A percentile compares a stretch with the other conserved stretches of the same genome.
Conservation (phyloP, 92 coral and sea anemone genomes). For the Porites lobata region DNA sequence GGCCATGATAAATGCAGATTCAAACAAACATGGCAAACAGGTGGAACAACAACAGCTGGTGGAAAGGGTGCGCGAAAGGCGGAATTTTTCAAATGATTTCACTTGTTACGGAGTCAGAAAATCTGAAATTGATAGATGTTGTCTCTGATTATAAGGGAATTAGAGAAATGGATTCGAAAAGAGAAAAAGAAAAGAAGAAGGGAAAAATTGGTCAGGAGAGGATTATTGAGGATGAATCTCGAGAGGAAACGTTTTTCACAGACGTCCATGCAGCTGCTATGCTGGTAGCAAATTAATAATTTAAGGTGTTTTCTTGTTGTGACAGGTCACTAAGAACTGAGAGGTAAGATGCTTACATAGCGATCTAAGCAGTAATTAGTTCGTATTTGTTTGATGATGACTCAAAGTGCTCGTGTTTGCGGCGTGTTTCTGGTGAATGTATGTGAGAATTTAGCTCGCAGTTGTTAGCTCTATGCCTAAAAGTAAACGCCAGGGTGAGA, state of each 20-base stretch:
- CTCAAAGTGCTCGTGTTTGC: too few species aligned
- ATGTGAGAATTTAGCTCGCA: too few species aligned
- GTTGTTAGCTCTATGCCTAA: too few species aligned
- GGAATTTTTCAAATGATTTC: background rate
- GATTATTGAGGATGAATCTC: too few species aligned
- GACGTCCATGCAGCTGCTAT: background rate
- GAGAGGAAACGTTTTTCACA: background rate
- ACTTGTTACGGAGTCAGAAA: too few species aligned
- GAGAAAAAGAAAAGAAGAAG: background rate
- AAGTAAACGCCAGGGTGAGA: background rate
- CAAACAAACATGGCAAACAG: conserved; percentile 55
- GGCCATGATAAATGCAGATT: conserved; percentile 25
- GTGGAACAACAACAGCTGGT: too few species aligned
- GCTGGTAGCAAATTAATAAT: conserved; percentile 24
- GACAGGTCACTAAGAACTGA: conserved; percentile 11
- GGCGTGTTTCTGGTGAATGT: too few species aligned
- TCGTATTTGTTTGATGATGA: too few species aligned
- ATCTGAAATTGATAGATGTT: too few species aligned
- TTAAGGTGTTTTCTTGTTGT: conserved; percentile 26
- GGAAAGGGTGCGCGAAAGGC: background rate
- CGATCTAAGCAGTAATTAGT: too few species aligned
- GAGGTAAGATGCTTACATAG: background rate
- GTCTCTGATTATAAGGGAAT: too few species aligned
- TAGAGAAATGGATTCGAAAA: background rate
- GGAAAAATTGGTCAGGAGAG: background rate